phyloP scores from a whole-genome alignment of 2,113 vertebrate genomes.

The Triplophysa siluroides region DNA sequence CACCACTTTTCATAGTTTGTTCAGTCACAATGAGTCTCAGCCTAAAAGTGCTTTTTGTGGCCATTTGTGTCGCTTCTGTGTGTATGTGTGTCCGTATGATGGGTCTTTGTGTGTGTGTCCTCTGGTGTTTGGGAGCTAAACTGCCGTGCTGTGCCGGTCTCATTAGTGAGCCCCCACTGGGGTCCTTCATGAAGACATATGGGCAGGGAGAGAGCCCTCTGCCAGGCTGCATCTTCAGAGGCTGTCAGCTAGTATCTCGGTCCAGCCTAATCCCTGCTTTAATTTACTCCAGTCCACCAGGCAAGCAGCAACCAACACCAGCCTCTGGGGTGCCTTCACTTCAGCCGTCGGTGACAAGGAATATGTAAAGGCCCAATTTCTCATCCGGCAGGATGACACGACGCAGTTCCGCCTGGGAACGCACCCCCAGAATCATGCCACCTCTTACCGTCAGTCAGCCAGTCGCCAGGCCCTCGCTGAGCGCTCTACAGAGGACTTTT shows the following conservation, averaged over 20 bases:
- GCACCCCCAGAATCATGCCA: slow-evolving; percentile 76
- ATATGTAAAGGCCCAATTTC: slow-evolving; percentile 93
- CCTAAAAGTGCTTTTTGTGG: slow-evolving; percentile 26
- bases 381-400: slow-evolving; percentile 91
- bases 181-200: slow-evolving; percentile 83
- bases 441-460: slow-evolving; percentile 81
- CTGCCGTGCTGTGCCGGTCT: slow-evolving; percentile 61
- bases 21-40: not conserved
- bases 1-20: not conserved
- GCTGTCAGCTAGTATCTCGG: slow-evolving; percentile 90
- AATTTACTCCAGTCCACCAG: slow-evolving; percentile 91
- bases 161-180: slow-evolving; percentile 69
- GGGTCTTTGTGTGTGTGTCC: slow-evolving; percentile 43
- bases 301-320: slow-evolving; percentile 81
- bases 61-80: slow-evolving; percentile 18
- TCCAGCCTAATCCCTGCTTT: slow-evolving; percentile 91
- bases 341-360: slow-evolving; percentile 89
- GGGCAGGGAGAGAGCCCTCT: slow-evolving; percentile 79
- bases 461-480: slow-evolving; percentile 85
- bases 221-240: slow-evolving; percentile 77
- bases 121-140: slow-evolving; percentile 55
- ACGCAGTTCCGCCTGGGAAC: slow-evolving; percentile 84
- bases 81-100: slow-evolving; percentile 40
- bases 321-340: slow-evolving; percentile 94
- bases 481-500: slow-evolving; percentile 78